These are phyloP conservation scores for Clarias laeviceps DNA, from an alignment of 2,797 vertebrate species.

Conservation along the genomic window DNA sequence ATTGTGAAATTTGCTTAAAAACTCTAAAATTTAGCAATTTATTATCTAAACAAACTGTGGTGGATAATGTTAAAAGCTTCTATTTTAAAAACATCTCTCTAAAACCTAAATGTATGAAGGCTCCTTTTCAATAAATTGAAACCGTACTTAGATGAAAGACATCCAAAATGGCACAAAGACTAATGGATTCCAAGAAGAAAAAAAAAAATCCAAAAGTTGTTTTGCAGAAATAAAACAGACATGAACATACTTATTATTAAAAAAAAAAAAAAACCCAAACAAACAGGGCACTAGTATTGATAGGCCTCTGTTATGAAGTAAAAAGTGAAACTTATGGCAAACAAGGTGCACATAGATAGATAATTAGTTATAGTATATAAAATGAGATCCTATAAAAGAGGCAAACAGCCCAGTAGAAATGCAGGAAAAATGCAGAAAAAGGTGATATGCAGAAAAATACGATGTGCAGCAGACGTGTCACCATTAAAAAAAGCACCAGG, in stretches of 20 bases:
- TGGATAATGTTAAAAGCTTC: constrained; percentile 31
- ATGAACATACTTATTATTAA: constrained; percentile 59
- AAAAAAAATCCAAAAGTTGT: constrained; percentile 61
- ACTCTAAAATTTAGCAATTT: constrained; percentile 20
- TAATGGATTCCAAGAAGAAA: constrained; percentile 62
- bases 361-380: constrained; percentile 79
- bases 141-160: constrained; percentile 62
- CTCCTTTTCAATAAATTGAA: constrained; percentile 63
- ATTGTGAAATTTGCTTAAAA: constrained; percentile 42
- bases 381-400: constrained; percentile 81
- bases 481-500: constrained; percentile 80
- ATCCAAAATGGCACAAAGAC: constrained; percentile 71
- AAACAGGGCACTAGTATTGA: constrained; percentile 62
- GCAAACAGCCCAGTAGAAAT: constrained; percentile 78
- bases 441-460: constrained; percentile 70
- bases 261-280: constrained; percentile 30
- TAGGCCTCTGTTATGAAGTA: constrained; percentile 67
- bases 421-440: constrained; percentile 60
- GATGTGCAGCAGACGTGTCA: constrained; percentile 78
- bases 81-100: constrained; percentile 11
- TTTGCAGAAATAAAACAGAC: constrained; percentile 64
- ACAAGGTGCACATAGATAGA: constrained; percentile 71
- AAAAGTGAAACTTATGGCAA: constrained; percentile 67
- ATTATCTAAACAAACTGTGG: constrained; percentile 13
- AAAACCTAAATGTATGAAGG: constrained; percentile 46